Conservation (phyloP, 2,113 vertebrate species). For the Diadophis punctatus region DNA sequence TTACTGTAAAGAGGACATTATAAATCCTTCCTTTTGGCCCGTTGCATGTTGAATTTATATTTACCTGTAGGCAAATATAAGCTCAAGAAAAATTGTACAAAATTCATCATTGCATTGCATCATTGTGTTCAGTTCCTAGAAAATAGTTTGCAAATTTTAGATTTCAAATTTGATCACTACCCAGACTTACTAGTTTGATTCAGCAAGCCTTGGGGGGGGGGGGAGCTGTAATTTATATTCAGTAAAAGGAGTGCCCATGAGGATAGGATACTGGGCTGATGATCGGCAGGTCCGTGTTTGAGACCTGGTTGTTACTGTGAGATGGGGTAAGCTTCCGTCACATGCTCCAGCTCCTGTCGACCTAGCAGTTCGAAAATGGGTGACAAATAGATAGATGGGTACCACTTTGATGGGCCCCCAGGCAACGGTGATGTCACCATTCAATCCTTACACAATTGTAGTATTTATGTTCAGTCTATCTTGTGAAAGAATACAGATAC, state of each 20-base stretch:
- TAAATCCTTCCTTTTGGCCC: neutral
- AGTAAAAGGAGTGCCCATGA: neutral
- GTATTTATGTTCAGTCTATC: neutral
- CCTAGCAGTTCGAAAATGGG: neutral
- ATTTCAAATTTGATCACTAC: neutral
- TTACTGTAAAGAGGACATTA: neutral
- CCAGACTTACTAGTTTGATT: neutral
- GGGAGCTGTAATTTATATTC: neutral
- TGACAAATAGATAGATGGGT: neutral
- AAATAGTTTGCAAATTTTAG: neutral
- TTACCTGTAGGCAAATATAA: neutral
- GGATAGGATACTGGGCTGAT: neutral
- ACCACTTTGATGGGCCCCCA: neutral
- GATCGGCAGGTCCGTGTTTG: neutral
- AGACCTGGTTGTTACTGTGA: neutral
- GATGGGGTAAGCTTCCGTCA: neutral
- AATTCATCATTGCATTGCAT: neutral
- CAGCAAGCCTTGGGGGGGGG: neutral
- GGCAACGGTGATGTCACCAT: neutral
- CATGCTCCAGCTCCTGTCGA: neutral
- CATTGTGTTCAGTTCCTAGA: neutral
- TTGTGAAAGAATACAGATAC: neutral
- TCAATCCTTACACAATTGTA: neutral
- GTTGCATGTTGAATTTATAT: neutral
- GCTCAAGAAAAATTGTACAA: neutral